Percentiles rank a stretch among this genome's conserved stretches.
Conservation (phyloP, 2,797 vertebrate genomes). For the Cossypha heuglini region DNA sequence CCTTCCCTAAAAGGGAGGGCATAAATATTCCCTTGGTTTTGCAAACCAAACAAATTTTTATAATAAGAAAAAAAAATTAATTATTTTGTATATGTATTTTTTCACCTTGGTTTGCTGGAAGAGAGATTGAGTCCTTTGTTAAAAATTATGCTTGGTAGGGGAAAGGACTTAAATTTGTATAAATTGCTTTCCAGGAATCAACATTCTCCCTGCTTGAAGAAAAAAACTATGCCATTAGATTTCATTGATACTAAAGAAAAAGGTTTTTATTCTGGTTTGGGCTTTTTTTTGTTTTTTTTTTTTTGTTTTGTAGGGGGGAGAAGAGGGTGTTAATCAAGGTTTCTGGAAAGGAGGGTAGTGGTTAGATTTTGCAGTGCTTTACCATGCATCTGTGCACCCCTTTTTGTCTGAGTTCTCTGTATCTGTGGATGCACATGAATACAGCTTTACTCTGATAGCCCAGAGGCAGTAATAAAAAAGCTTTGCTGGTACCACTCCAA, state of each 20-base stretch:
- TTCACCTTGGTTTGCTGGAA: conserved; percentile 10
- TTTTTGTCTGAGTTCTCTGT: background rate
- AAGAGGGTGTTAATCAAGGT: background rate
- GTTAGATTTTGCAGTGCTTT: background rate
- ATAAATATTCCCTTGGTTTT: conserved; percentile 59
- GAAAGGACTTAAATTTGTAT: conserved; percentile 41
- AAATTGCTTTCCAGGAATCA: conserved; percentile 35
- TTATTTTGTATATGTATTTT: conserved; percentile 38
- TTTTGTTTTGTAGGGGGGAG: background rate
- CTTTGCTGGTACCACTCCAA: background rate
- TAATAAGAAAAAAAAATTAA: conserved; percentile 14
- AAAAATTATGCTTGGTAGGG: conserved; percentile 13
- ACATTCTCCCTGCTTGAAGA: background rate
- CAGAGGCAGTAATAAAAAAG: background rate
- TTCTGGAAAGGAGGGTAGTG: background rate
- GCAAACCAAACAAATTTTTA: conserved; percentile 59
- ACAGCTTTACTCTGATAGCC: background rate
- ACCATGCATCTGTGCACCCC: background rate
- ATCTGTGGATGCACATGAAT: fast-evolving
- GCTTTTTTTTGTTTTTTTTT: fast-evolving
- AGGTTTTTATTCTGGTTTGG: background rate
- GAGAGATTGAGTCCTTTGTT: conserved; percentile 6
- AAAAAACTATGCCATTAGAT: background rate
- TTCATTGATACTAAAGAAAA: background rate
- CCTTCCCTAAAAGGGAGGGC: conserved; percentile 63